These are phyloP conservation scores for Amphiduros pacificus DNA, from an alignment of 2,888 invertebrate species.

Conservation along the genomic window DNA sequence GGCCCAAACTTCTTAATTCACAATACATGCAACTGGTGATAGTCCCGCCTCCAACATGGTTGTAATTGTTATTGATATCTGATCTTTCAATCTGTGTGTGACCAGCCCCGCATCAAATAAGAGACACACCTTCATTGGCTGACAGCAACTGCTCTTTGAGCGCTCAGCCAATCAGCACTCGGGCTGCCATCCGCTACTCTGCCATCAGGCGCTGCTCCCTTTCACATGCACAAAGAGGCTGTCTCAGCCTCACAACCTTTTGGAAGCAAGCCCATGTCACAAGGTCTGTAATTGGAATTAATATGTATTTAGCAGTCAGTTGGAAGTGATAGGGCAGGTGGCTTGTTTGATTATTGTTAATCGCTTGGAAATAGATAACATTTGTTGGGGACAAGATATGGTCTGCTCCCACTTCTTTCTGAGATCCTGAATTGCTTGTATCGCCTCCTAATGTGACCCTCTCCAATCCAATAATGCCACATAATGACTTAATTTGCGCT, in stretches of 20 bases:
- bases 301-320: not conserved
- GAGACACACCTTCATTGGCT: constrained; percentile 5
- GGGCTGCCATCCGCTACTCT: too few relatives aligned
- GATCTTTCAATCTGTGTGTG: not conserved
- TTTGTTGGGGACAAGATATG: too few relatives aligned
- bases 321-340: not conserved
- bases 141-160: not conserved
- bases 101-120: not conserved
- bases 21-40: not conserved
- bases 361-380: not conserved
- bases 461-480: not conserved
- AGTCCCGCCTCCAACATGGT: not conserved
- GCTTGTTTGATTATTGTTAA: not conserved
- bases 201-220: too few relatives aligned
- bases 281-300: not conserved
- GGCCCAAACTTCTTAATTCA: not conserved
- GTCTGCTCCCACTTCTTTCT: too few relatives aligned
- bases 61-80: not conserved
- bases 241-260: not conserved
- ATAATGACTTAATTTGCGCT: not conserved
- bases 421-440: too few relatives aligned
- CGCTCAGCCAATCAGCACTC: not conserved
- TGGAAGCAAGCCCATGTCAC: not conserved
- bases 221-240: not conserved
- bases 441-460: too few relatives aligned